phyloP scores from a whole-genome alignment of 2,888 invertebrate genomes.

The Odontomyia ornata region DNA sequence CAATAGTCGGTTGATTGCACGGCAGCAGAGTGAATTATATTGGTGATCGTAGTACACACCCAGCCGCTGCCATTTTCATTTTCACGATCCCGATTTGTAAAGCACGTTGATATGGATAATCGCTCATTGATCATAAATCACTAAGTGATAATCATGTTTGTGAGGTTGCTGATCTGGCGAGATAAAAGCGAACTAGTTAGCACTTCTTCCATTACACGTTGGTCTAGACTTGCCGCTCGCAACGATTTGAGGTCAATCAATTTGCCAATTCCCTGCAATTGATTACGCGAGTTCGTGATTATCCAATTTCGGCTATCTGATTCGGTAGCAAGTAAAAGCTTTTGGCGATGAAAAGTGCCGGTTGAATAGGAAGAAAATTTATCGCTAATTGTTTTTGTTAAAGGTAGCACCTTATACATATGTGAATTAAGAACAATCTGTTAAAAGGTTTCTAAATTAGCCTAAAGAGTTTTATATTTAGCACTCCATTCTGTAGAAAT shows the following conservation, averaged over 20 bases:
- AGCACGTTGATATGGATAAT: not conserved
- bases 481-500: too few species aligned
- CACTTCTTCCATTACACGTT: not conserved
- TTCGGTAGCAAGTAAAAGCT: too few species aligned
- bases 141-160: slow-evolving; percentile 8
- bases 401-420: too few species aligned
- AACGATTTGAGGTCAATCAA: not conserved
- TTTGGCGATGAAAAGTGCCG: too few species aligned
- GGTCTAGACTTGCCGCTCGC: not conserved
- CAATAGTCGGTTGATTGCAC: not conserved
- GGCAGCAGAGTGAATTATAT: not conserved
- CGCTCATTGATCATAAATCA: slow-evolving; percentile 1
- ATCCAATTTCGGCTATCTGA: not conserved
- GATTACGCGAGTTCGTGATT: not conserved
- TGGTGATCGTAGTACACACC: not conserved
- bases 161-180: not conserved
- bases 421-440: too few species aligned
- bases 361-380: too few species aligned
- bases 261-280: not conserved
- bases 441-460: too few species aligned
- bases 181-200: slow-evolving; percentile 6
- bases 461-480: too few species aligned
- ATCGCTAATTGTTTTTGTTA: too few species aligned
- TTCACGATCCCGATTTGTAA: slow-evolving; percentile 33
- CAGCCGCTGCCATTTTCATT: not conserved